A percentile compares a stretch with the other conserved stretches of the same genome.
These are phyloP conservation scores for Tinea semifulvella DNA, from an alignment of 2,888 invertebrate genomes.

Conservation along the genomic window DNA sequence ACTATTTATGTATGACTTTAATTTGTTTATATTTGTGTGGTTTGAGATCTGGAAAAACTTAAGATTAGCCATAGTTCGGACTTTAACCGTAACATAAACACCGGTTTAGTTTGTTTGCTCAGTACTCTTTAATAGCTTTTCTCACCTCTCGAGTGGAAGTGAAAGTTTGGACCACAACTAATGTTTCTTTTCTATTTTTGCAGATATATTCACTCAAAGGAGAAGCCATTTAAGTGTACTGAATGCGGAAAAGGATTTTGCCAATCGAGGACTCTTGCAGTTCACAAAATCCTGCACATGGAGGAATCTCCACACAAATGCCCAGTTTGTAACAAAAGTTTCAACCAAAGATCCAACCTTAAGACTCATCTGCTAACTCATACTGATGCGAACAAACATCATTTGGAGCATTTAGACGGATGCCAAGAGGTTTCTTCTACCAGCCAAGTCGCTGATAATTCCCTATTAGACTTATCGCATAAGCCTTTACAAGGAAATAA, in stretches of 20 bases:
- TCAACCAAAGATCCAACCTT: constrained; percentile 92
- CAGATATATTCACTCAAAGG: constrained; percentile 98
- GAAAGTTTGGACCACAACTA: constrained; percentile 27
- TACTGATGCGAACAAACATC: constrained; percentile 71
- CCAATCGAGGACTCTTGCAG: constrained; percentile 94
- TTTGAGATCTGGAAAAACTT: too few species aligned
- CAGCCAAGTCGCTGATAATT: constrained; percentile 51
- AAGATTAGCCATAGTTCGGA: too few species aligned
- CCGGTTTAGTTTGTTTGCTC: constrained; percentile 33
- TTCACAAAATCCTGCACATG: constrained; percentile 93
- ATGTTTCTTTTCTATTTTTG: constrained; percentile 34
- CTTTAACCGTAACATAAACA: too few species aligned
- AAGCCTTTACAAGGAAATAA: constrained; percentile 47
- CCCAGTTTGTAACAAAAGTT: constrained; percentile 86
- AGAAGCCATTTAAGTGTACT: constrained; percentile 97
- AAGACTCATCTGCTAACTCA: constrained; percentile 91
- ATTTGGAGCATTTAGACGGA: constrained; percentile 56
- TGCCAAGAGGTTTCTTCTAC: constrained; percentile 63
- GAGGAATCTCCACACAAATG: constrained; percentile 95
- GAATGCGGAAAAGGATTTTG: constrained; percentile 99
- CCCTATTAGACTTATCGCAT: constrained; percentile 67
- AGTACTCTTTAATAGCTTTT: constrained; percentile 25
- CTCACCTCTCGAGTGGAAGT: constrained; percentile 25
- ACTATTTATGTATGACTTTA: too few species aligned
- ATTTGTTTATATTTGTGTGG: too few species aligned